Evolutionary conservation across 2,797 vertebrate species (phyloP).

Genomic region (Hydrolagus colliei): DNA sequence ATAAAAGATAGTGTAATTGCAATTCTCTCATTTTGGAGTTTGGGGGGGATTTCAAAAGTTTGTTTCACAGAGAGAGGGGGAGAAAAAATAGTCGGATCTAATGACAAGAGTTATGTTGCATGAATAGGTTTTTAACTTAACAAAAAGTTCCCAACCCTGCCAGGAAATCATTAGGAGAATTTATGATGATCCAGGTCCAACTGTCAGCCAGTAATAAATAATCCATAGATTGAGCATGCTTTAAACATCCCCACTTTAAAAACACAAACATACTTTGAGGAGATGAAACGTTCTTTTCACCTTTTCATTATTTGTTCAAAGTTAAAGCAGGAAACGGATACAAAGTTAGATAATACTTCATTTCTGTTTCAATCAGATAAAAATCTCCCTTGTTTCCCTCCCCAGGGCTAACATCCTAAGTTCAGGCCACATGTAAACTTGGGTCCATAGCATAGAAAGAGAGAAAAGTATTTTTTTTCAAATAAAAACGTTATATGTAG

Average conservation of each 20-base stretch:
- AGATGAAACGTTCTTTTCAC: slow-evolving; percentile 32
- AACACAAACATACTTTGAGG: slow-evolving; percentile 28
- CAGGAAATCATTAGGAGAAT: slow-evolving; percentile 52
- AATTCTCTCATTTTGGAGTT: slow-evolving; percentile 59
- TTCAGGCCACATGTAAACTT: slow-evolving; percentile 18
- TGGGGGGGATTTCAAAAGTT: slow-evolving; percentile 42
- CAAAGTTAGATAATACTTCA: slow-evolving; percentile 31
- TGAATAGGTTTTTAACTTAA: slow-evolving; percentile 55
- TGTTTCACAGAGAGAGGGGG: slow-evolving; percentile 38
- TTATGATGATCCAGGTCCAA: slow-evolving; percentile 31
- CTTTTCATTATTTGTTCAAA: slow-evolving; percentile 32
- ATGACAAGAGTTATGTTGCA: slow-evolving; percentile 57
- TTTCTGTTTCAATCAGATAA: slow-evolving; percentile 30
- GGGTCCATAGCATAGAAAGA: background rate
- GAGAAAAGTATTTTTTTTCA: background rate
- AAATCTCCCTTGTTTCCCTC: background rate
- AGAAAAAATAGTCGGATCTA: slow-evolving; percentile 59
- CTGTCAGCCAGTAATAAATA: slow-evolving; percentile 30
- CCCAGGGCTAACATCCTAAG: slow-evolving; percentile 19
- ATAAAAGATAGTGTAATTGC: slow-evolving; percentile 59
- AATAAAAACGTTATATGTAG: background rate
- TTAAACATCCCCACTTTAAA: slow-evolving; percentile 31
- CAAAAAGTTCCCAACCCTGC: slow-evolving; percentile 52
- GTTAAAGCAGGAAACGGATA: slow-evolving; percentile 31
- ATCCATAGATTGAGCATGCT: slow-evolving; percentile 28